Percentiles rank a stretch among this genome's conserved stretches.
Conservation (phyloP, 2,888 invertebrate genomes). For the Neoscelio sp. region DNA sequence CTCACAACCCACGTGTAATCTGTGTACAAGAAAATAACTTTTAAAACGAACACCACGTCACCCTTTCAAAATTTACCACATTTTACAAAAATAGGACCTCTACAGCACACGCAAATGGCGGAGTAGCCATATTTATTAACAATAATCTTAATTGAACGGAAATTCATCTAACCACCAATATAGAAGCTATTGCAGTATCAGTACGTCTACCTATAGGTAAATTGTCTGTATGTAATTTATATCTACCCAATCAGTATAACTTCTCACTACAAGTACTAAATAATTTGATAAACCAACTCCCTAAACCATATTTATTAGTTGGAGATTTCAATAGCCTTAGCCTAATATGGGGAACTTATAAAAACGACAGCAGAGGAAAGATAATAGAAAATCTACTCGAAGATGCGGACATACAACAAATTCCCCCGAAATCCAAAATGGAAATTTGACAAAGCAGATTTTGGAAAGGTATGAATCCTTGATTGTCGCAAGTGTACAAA, state of each 20-base stretch:
- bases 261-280: not conserved
- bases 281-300: constrained; percentile 27
- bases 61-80: not conserved
- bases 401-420: not conserved
- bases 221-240: too few species aligned
- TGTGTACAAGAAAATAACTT: constrained; percentile 45
- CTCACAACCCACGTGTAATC: constrained; percentile 19
- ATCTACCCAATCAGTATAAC: too few species aligned
- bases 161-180: constrained; percentile 35
- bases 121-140: constrained; percentile 54
- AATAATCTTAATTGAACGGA: constrained; percentile 37
- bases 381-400: constrained; percentile 62
- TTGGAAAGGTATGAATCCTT: not conserved
- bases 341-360: constrained; percentile 50
- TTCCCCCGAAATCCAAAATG: too few species aligned
- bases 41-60: not conserved
- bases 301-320: too few species aligned
- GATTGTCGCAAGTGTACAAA: too few species aligned
- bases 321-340: constrained; percentile 67
- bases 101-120: constrained; percentile 54
- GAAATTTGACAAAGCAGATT: not conserved
- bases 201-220: not conserved
- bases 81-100: constrained; percentile 30
- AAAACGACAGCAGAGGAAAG: constrained; percentile 62
- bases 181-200: constrained; percentile 62